These are phyloP conservation scores for Hypotaenidia okinawae DNA, from an alignment of 2,797 vertebrate species.

Conservation along the genomic window DNA sequence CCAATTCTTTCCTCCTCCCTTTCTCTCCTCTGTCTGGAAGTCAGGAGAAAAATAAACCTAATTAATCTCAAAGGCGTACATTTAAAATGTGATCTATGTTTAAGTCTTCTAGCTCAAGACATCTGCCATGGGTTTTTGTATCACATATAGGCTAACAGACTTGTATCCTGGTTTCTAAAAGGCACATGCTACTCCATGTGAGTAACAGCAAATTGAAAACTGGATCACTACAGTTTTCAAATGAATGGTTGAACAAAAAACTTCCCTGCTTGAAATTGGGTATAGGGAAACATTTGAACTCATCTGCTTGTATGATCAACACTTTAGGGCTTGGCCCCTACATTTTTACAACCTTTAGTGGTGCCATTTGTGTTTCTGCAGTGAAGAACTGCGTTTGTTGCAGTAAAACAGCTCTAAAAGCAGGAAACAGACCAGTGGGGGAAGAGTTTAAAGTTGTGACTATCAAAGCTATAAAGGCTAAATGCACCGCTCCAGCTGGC, in stretches of 20 bases:
- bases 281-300: background rate
- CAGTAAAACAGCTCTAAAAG: background rate
- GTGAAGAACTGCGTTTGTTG: background rate
- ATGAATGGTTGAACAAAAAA: background rate
- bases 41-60: background rate
- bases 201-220: background rate
- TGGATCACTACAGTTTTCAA: background rate
- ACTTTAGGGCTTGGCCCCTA: background rate
- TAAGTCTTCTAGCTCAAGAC: background rate
- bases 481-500: background rate
- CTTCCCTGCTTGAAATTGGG: background rate
- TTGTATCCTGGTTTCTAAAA: background rate
- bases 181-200: background rate
- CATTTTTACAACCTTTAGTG: background rate
- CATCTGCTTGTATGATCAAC: background rate
- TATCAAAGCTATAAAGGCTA: background rate
- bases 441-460: background rate
- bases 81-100: background rate
- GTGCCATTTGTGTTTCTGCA: background rate
- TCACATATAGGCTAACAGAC: background rate
- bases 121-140: background rate
- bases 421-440: background rate
- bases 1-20: background rate
- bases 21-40: background rate
- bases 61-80: background rate